These are phyloP conservation scores for Cyclophora punctaria DNA, from an alignment of 2,888 invertebrate genomes.

Conservation along the genomic window DNA sequence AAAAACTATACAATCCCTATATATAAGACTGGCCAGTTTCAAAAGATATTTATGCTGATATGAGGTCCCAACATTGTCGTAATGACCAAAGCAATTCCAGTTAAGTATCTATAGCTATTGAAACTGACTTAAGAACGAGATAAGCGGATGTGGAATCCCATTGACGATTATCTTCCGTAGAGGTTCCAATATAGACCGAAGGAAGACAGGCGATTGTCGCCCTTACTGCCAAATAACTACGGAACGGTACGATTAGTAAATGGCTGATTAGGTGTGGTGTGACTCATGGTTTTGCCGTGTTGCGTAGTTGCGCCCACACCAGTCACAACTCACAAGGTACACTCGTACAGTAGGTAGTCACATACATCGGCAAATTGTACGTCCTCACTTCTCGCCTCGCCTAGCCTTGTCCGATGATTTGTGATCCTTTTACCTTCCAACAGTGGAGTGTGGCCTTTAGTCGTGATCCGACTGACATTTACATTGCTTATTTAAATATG, in stretches of 20 bases:
- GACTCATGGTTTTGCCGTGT: slow-evolving; percentile 18
- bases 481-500: background rate
- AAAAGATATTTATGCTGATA: too few species aligned
- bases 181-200: slow-evolving; percentile 1
- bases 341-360: slow-evolving; percentile 2
- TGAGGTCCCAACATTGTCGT: too few species aligned
- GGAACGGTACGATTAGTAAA: slow-evolving; percentile 15
- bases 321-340: background rate
- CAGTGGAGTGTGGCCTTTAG: slow-evolving; percentile 31
- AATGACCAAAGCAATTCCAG: too few species aligned
- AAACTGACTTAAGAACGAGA: slow-evolving; percentile 1
- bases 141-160: slow-evolving; percentile 7
- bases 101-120: too few species aligned
- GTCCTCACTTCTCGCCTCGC: slow-evolving; percentile 23
- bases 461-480: slow-evolving; percentile 9
- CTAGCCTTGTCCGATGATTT: slow-evolving; percentile 34
- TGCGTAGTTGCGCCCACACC: slow-evolving; percentile 19
- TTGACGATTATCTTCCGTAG: slow-evolving; percentile 8
- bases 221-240: slow-evolving; percentile 3
- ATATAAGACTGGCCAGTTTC: too few species aligned
- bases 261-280: slow-evolving; percentile 17
- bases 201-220: slow-evolving; percentile 3
- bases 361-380: slow-evolving; percentile 19
- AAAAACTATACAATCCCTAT: too few species aligned
- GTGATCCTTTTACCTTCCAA: slow-evolving; percentile 34